Base-by-base conservation (phyloP, 1,140 invertebrate genomes). In the Stegodyphus dumicola region DNA sequence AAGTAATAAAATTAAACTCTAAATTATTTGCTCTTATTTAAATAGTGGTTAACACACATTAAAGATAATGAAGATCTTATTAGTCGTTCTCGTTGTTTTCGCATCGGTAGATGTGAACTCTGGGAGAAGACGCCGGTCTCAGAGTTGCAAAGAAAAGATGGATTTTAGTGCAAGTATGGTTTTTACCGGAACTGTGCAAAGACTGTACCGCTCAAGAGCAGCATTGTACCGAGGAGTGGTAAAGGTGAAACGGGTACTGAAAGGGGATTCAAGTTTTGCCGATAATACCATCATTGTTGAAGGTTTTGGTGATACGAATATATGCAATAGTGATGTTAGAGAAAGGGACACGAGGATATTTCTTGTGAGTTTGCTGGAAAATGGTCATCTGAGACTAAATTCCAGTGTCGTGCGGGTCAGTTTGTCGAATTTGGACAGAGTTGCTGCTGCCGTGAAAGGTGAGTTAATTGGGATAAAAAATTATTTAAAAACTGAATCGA, bases 131-230 rank as follows among this genome's bases (percentile, higher is more conserved):
- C 67, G 86, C 6, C 17, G 74, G 3, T 75, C 75, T 0, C 48
- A 77, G 51, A 54, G 66, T 11, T 89, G 88, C 60, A 13, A 73
- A 6, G 88, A 89, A 49, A 74, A 86, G 51, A 69, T 87, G 54
- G 89, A 90, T 53, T 85, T 88, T 48, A 73, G 87, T 33, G 90
- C 90, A 6, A 87, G 88, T 66, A 87, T 90, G 17, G 89, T 90
- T 3, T 88, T 91, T 15, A 90, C 89, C 0, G 90, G 90, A 9
- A 91, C 90, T 0, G 89, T 91, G 15, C 77, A 87, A 86, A 77
- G 54, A 88, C 10, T 89, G 85, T 87, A 85, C 56, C 7, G 88
- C 87, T 71, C 49, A 4, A 52, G 71, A 87, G 49, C 69, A 4
- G 77, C 76, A 6, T 87, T 88, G 80, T 88, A 89, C 69, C 88